These are phyloP conservation scores for Poecilia latipinna DNA, from an alignment of 2,113 vertebrate genomes.

Conservation along the genomic window DNA sequence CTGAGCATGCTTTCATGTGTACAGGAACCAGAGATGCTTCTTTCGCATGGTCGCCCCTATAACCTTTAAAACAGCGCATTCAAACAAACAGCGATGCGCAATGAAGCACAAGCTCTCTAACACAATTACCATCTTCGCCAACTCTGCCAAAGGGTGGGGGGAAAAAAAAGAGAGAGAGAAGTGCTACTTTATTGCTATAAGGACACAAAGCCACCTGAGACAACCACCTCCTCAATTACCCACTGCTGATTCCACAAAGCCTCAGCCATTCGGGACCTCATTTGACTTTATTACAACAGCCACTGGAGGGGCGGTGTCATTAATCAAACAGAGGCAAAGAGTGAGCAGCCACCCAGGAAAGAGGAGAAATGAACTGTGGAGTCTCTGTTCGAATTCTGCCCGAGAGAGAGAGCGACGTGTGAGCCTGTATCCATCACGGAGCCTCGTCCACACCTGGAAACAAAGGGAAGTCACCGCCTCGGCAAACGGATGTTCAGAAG, in stretches of 20 bases:
- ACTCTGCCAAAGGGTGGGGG: conserved; percentile 27
- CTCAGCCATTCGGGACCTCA: conserved; percentile 60
- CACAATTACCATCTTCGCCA: conserved; percentile 56
- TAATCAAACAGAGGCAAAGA: conserved; percentile 66
- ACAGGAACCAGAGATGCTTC: conserved; percentile 29
- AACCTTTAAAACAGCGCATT: conserved; percentile 46
- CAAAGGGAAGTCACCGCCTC: not conserved
- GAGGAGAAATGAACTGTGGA: conserved; percentile 44
- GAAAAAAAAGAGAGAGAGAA: conserved; percentile 24
- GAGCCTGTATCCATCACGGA: conserved; percentile 26
- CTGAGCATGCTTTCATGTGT: conserved; percentile 13
- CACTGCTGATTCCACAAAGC: conserved; percentile 68
- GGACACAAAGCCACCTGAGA: conserved; percentile 53
- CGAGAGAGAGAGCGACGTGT: conserved; percentile 12
- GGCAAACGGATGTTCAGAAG: not conserved
- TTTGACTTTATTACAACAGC: conserved; percentile 72
- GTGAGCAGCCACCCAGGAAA: conserved; percentile 46
- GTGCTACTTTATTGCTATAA: conserved; percentile 47
- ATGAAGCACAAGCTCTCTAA: conserved; percentile 38
- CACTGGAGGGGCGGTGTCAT: conserved; percentile 52
- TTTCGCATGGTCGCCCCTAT: conserved; percentile 31
- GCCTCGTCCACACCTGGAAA: conserved; percentile 5
- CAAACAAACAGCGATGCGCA: conserved; percentile 41
- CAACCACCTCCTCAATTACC: conserved; percentile 63
- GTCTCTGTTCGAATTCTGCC: conserved; percentile 20